Evolutionary conservation across 2,888 invertebrate genomes (phyloP).

Genomic region (Eurois occulta): DNA sequence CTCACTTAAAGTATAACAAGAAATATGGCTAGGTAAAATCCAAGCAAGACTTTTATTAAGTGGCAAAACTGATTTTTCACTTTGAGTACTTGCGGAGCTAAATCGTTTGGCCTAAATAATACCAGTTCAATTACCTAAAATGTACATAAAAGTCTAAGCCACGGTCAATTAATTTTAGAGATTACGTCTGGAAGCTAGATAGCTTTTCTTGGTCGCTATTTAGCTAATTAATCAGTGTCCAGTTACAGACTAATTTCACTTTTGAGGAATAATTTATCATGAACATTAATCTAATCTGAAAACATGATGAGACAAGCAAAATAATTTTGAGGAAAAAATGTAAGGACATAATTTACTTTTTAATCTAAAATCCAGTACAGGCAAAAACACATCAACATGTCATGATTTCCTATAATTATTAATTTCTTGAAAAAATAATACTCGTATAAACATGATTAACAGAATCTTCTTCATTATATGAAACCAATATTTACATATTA

Average conservation of each 20-base stretch:
- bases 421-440: too few species aligned
- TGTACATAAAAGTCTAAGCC: slow-evolving; percentile 23
- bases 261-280: slow-evolving; percentile 42
- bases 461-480: not conserved
- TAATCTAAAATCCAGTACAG: not conserved
- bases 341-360: not conserved
- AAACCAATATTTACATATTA: too few species aligned
- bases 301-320: not conserved
- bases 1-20: too few species aligned
- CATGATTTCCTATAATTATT: too few species aligned
- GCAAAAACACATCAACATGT: not conserved
- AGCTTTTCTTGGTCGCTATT: slow-evolving; percentile 24
- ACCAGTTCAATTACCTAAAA: slow-evolving; percentile 21
- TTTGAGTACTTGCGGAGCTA: not conserved
- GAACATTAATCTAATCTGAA: slow-evolving; percentile 22
- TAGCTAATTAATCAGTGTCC: slow-evolving; percentile 56
- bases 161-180: slow-evolving; percentile 52
- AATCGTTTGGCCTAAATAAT: not conserved
- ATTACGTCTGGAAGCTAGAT: slow-evolving; percentile 17
- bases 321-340: not conserved
- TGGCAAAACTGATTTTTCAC: not conserved
- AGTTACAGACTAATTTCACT: slow-evolving; percentile 29
- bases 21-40: not conserved
- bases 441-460: not conserved
- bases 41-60: not conserved